Conservation (phyloP, 2,888 invertebrate genomes). For the Dicyrtoma fusca region DNA sequence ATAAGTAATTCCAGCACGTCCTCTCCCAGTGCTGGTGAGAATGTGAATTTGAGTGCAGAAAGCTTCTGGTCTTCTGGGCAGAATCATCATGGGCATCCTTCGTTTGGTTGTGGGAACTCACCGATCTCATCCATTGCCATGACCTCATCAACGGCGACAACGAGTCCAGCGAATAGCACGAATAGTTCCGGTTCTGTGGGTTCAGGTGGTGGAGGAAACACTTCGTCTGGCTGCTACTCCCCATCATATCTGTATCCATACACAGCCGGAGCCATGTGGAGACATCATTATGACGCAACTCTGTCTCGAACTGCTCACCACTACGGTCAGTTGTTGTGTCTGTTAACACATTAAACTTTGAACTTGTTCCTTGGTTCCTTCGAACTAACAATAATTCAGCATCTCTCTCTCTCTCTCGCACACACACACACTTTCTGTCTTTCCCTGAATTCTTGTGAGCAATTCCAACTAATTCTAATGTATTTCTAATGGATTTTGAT, state of each 20-base stretch:
- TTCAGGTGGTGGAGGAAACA: constrained; percentile 41
- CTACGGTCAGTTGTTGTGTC: constrained; percentile 49
- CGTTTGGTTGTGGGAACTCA: constrained; percentile 39
- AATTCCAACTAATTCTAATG: constrained; percentile 13
- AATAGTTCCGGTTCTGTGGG: constrained; percentile 51
- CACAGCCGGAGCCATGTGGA: constrained; percentile 55
- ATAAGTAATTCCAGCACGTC: constrained; percentile 32
- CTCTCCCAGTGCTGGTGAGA: constrained; percentile 42
- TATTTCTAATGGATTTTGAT: constrained; percentile 16
- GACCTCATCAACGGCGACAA: constrained; percentile 47
- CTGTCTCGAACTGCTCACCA: constrained; percentile 53
- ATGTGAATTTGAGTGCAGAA: constrained; percentile 32
- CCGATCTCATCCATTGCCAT: constrained; percentile 43
- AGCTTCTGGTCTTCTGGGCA: constrained; percentile 41
- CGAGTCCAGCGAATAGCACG: constrained; percentile 54
- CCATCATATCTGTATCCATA: constrained; percentile 55
- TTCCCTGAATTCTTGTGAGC: background rate
- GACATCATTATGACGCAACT: constrained; percentile 55
- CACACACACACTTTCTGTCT: background rate
- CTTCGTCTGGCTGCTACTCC: constrained; percentile 50
- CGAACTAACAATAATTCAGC: background rate
- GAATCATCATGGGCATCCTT: constrained; percentile 39
- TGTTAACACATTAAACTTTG: background rate
- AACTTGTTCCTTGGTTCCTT: background rate
- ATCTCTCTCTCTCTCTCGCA: background rate